Evolutionary conservation across 1,140 invertebrate genomes (phyloP).

Genomic region (Cyrtorhinus lividipennis): DNA sequence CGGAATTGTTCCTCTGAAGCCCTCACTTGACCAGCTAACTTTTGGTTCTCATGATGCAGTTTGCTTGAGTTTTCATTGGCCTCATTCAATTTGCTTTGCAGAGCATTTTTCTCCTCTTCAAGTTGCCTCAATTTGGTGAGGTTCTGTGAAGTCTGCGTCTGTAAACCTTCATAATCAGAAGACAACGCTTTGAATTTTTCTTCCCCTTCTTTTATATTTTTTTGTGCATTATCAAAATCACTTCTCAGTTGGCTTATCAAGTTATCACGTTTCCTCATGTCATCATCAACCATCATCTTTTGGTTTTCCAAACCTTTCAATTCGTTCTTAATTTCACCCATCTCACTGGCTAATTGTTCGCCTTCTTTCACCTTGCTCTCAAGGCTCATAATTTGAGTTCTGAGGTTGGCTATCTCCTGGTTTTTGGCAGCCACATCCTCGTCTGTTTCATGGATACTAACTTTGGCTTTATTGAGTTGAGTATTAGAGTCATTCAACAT

Average conservation of each 20-base stretch:
- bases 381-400: neutral
- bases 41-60: neutral
- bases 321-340: neutral
- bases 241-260: neutral
- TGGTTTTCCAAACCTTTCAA: neutral
- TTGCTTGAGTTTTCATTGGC: neutral
- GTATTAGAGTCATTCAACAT: neutral
- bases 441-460: neutral
- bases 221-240: neutral
- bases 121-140: neutral
- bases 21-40: neutral
- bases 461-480: neutral
- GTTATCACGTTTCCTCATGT: neutral
- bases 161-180: neutral
- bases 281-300: neutral
- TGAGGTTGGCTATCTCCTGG: neutral
- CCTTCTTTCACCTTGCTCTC: neutral
- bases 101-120: neutral
- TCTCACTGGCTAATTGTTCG: neutral
- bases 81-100: neutral
- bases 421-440: neutral
- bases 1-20: neutral
- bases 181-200: neutral
- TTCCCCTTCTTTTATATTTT: neutral
- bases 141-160: neutral